phyloP scores from a whole-genome alignment of 1,140 invertebrate genomes.

The Vanessa tameamea region DNA sequence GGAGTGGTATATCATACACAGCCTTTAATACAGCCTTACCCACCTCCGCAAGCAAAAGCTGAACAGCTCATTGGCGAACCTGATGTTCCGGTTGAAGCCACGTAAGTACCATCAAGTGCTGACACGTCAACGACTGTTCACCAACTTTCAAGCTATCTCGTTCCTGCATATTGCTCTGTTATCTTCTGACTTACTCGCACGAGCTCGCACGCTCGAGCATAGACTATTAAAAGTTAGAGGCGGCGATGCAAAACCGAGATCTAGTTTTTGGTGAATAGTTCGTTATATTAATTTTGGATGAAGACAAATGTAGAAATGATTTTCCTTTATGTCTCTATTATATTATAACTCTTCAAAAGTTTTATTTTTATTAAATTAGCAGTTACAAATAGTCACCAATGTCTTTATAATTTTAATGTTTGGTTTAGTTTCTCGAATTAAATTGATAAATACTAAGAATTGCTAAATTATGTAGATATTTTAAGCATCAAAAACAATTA shows the following conservation, averaged over 20 bases:
- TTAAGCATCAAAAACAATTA: too few species aligned
- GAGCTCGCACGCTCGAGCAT: not conserved
- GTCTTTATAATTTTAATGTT: too few species aligned
- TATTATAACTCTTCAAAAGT: too few species aligned
- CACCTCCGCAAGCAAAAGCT: constrained; percentile 83
- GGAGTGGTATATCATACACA: constrained; percentile 83
- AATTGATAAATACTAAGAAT: too few species aligned
- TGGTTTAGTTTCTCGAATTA: too few species aligned
- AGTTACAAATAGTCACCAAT: too few species aligned
- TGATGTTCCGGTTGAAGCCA: constrained; percentile 86
- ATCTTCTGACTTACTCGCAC: not conserved
- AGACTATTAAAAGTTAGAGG: not conserved
- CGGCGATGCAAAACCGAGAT: not conserved
- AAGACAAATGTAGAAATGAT: not conserved
- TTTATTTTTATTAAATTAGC: too few species aligned
- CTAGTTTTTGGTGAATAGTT: not conserved
- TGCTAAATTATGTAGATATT: too few species aligned
- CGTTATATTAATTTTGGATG: not conserved
- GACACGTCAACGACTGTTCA: constrained; percentile 1
- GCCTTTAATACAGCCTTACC: constrained; percentile 86
- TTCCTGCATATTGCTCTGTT: not conserved
- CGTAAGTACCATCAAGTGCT: constrained; percentile 79
- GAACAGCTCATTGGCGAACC: constrained; percentile 86
- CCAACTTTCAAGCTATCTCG: not conserved
- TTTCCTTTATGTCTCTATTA: too few species aligned